Percentiles rank a stretch among this genome's conserved stretches.
These are phyloP conservation scores for Hemithea aestivaria DNA, from an alignment of 2,888 invertebrate species.

Conservation along the genomic window DNA sequence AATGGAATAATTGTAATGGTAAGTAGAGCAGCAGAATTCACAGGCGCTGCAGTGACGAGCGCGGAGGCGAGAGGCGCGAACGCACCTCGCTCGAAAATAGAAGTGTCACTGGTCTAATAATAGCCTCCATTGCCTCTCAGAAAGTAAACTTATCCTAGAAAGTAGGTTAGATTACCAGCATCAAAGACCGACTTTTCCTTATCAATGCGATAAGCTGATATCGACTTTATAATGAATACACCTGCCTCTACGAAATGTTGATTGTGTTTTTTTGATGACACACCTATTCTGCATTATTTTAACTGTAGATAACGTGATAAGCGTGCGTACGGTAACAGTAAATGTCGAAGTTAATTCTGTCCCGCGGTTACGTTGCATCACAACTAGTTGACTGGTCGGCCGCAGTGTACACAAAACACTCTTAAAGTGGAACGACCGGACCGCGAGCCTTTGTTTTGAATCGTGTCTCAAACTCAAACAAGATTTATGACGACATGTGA, in stretches of 20 bases:
- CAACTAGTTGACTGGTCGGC: constrained; percentile 32
- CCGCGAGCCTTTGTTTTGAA: constrained; percentile 61
- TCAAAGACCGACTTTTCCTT: constrained; percentile 32
- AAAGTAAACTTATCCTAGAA: constrained; percentile 43
- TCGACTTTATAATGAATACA: constrained; percentile 36
- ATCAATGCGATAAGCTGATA: constrained; percentile 65
- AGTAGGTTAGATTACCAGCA: constrained; percentile 60
- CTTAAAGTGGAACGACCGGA: constrained; percentile 63
- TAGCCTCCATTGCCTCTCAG: constrained; percentile 36
- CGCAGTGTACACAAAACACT: constrained; percentile 55
- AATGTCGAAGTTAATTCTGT: constrained; percentile 66
- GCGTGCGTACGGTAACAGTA: constrained; percentile 35
- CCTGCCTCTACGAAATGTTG: constrained; percentile 41
- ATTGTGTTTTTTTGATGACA: constrained; percentile 23
- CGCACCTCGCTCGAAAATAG: constrained; percentile 35
- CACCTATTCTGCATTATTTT: constrained; percentile 32
- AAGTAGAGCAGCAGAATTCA: no score
- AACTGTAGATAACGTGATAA: constrained; percentile 38
- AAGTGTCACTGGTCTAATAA: constrained; percentile 59
- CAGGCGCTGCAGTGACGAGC: no score
- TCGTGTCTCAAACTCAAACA: constrained; percentile 46
- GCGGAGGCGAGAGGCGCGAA: background rate
- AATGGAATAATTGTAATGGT: no score
- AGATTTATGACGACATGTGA: constrained; percentile 45
- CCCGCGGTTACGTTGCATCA: constrained; percentile 58